Evolutionary conservation across 2,888 invertebrate genomes (phyloP).

Genomic region (Oligia fasciuncula): DNA sequence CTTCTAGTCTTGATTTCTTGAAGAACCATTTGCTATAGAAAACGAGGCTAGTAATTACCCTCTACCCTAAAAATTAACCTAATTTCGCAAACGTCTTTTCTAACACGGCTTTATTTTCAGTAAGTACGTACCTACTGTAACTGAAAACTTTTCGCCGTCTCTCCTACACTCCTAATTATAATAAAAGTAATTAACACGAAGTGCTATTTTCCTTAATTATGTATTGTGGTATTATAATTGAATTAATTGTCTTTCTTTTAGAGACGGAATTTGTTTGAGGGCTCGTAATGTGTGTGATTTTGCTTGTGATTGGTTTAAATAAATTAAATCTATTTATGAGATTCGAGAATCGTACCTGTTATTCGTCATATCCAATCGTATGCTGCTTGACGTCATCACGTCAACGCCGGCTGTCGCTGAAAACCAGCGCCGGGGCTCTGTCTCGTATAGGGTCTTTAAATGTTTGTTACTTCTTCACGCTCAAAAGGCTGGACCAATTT

Average conservation of each 20-base stretch:
- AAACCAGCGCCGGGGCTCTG: too few relatives aligned
- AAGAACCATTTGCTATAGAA: slow-evolving; percentile 7
- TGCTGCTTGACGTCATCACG: too few relatives aligned
- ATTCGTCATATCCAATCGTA: too few relatives aligned
- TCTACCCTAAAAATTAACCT: slow-evolving; percentile 28
- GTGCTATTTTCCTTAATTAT: slow-evolving; percentile 52
- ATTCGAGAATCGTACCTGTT: neutral
- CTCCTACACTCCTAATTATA: slow-evolving; percentile 52
- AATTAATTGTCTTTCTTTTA: slow-evolving; percentile 41
- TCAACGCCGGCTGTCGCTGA: too few relatives aligned
- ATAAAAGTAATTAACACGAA: slow-evolving; percentile 61
- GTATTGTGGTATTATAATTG: slow-evolving; percentile 58
- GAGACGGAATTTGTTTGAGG: neutral
- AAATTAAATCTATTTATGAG: neutral
- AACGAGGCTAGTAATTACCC: slow-evolving; percentile 29
- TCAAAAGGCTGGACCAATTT: too few relatives aligned
- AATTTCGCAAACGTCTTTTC: slow-evolving; percentile 43
- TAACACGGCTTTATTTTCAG: slow-evolving; percentile 50
- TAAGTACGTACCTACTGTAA: slow-evolving; percentile 30
- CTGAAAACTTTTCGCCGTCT: slow-evolving; percentile 52
- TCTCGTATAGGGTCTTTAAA: too few relatives aligned
- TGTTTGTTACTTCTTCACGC: too few relatives aligned
- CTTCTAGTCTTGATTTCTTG: neutral
- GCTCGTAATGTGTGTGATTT: neutral
- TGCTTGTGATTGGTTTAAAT: neutral